A percentile compares a stretch with the other conserved stretches of the same genome.
These are phyloP conservation scores for Prosopocoilus inquinatus DNA, from an alignment of 2,888 invertebrate genomes.

Conservation along the genomic window DNA sequence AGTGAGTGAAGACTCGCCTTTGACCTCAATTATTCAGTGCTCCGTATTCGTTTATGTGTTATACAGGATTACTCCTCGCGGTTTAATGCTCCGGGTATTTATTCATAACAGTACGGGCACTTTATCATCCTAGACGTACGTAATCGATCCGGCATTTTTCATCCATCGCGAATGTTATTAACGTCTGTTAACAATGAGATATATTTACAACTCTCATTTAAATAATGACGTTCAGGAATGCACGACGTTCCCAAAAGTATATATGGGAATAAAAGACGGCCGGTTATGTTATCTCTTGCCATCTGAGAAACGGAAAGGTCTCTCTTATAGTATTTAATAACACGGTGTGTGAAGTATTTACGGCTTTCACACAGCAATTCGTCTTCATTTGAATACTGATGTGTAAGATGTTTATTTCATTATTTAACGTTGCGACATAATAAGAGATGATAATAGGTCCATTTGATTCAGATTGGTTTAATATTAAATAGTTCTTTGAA, in stretches of 20 bases:
- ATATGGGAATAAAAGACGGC: not conserved
- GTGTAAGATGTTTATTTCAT: too few relatives aligned
- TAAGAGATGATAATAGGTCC: too few relatives aligned
- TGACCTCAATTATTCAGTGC: conserved; percentile 43
- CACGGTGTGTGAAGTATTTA: too few relatives aligned
- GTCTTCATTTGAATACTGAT: too few relatives aligned
- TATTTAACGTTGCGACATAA: too few relatives aligned
- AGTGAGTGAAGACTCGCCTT: conserved; percentile 36
- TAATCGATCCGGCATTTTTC: not conserved
- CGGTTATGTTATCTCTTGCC: too few relatives aligned
- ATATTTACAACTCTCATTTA: conserved; percentile 1
- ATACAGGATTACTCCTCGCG: conserved; percentile 8
- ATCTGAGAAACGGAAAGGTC: too few relatives aligned
- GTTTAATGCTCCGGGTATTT: not conserved
- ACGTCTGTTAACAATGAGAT: conserved; percentile 1
- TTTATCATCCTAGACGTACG: not conserved
- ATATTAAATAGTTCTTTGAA: too few relatives aligned
- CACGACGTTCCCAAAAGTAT: not conserved
- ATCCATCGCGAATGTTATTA: not conserved
- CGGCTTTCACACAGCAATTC: too few relatives aligned
- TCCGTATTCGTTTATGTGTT: conserved; percentile 29
- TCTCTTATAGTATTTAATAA: too few relatives aligned
- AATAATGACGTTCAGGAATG: not conserved
- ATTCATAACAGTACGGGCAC: conserved; percentile 2
- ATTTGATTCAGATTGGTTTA: too few relatives aligned